These are phyloP conservation scores for Mycalesis mineus DNA, from an alignment of 2,888 invertebrate species.

Conservation along the genomic window DNA sequence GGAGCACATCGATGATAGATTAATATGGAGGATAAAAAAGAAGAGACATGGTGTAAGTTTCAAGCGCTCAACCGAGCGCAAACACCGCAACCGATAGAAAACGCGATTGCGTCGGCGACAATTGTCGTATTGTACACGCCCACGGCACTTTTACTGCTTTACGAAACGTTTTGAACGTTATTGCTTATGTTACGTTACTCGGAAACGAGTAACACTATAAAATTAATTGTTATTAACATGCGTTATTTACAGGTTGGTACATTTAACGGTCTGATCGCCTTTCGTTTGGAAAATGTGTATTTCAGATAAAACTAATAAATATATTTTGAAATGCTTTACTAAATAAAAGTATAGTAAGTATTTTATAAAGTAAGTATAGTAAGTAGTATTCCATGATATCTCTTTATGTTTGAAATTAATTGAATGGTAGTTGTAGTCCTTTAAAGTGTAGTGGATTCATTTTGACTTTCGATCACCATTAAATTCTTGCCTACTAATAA, in stretches of 20 bases:
- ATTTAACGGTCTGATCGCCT: not conserved
- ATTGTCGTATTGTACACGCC: slow-evolving; percentile 72
- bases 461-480: no score
- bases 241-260: not conserved
- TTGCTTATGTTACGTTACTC: slow-evolving; percentile 59
- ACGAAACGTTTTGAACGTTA: slow-evolving; percentile 63
- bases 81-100: slow-evolving; percentile 75
- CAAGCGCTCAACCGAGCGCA: slow-evolving; percentile 58
- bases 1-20: no score
- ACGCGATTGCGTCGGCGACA: slow-evolving; percentile 66
- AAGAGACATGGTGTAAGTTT: slow-evolving; percentile 42
- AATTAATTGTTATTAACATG: slow-evolving; percentile 13
- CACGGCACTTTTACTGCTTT: slow-evolving; percentile 72
- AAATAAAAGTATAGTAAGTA: no score
- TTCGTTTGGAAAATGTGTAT: not conserved
- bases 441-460: no score
- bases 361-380: no score
- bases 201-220: slow-evolving; percentile 35
- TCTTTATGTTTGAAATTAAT: no score
- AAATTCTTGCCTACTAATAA: no score
- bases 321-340: not conserved
- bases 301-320: not conserved
- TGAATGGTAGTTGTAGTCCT: no score
- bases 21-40: slow-evolving; percentile 39
- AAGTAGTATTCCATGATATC: no score